phyloP scores from a whole-genome alignment of 2,888 invertebrate species.

The Hypercompe scribonia region DNA sequence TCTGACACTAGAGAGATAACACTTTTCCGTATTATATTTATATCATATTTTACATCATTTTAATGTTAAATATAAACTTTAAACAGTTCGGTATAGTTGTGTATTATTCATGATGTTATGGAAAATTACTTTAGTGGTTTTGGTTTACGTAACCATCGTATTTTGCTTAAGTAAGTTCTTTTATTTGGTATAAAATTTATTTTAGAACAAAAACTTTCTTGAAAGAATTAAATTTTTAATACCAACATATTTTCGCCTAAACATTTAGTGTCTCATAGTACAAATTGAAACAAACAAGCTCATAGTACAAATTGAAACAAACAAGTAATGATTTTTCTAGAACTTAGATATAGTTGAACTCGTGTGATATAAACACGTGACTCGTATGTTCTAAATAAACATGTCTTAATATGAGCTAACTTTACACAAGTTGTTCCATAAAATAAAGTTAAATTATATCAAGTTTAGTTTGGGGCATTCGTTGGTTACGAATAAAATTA shows the following conservation, averaged over 20 bases:
- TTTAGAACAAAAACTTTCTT: background rate
- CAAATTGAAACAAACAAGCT: background rate
- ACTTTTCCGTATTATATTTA: background rate
- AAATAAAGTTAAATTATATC: no score
- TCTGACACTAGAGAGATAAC: background rate
- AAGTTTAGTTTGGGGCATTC: no score
- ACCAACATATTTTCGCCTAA: no score
- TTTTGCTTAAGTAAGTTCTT: background rate
- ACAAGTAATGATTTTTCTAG: background rate
- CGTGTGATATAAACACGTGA: background rate
- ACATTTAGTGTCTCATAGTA: no score
- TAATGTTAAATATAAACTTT: background rate
- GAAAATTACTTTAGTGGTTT: constrained; percentile 18
- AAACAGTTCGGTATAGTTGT: background rate
- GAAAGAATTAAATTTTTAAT: no score
- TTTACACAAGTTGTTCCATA: no score
- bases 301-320: background rate
- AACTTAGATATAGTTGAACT: background rate
- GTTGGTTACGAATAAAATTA: no score
- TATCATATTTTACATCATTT: background rate
- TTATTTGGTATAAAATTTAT: background rate
- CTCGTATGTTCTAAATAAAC: no score
- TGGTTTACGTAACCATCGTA: constrained; percentile 16
- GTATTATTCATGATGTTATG: constrained; percentile 22
- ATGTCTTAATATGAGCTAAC: no score